Evolutionary conservation across 1,140 invertebrate genomes (phyloP).

Genomic region (Ceratitis capitata): DNA sequence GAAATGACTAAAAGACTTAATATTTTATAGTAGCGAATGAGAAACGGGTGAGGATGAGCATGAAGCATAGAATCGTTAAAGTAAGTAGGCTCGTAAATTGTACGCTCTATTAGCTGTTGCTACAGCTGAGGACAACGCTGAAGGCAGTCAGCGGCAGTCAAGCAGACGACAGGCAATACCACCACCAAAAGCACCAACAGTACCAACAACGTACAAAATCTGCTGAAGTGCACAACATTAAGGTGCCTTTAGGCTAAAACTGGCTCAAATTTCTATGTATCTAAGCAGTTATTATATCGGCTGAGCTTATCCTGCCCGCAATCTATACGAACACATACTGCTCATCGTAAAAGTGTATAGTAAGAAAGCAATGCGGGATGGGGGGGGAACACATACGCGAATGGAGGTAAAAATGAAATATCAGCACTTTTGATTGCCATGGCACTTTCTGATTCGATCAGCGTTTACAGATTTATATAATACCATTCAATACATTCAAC

Average conservation of each 20-base stretch:
- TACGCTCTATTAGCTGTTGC: constrained; percentile 42
- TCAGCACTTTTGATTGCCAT: constrained; percentile 24
- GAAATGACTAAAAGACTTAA: background rate
- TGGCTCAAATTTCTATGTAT: background rate
- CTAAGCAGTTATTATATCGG: background rate
- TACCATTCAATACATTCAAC: too few species aligned
- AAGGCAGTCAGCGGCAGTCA: too few species aligned
- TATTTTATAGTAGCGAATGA: background rate
- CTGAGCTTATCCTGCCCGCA: background rate
- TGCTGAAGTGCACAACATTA: background rate
- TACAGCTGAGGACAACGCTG: background rate
- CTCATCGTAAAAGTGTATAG: background rate
- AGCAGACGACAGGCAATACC: too few species aligned
- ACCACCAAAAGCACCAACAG: background rate
- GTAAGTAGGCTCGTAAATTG: constrained; percentile 43
- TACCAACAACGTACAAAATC: background rate
- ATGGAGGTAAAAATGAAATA: background rate
- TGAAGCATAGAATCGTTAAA: constrained; percentile 40
- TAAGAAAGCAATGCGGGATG: background rate
- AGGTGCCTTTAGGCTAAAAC: background rate
- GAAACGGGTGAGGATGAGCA: background rate
- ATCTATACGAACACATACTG: background rate
- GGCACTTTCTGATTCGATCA: background rate
- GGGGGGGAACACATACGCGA: background rate
- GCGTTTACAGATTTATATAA: too few species aligned